phyloP scores from a whole-genome alignment of 2,888 invertebrate species.

The Antheraea yamamai region DNA sequence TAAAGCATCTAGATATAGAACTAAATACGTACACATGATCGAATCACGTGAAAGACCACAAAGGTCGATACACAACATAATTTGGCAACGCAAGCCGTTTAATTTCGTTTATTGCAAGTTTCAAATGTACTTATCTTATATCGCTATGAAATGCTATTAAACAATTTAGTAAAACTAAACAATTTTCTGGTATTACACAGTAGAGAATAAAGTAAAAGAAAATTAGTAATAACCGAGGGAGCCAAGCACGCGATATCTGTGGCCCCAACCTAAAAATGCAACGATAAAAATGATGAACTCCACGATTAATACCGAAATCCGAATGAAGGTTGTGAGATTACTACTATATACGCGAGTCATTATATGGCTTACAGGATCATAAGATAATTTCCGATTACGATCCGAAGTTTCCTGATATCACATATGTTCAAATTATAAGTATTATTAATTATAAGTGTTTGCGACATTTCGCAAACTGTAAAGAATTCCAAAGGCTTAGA shows the following conservation, averaged over 20 bases:
- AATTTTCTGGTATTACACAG: conserved; percentile 22
- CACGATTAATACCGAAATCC: conserved; percentile 33
- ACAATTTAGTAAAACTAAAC: conserved; percentile 23
- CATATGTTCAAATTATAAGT: too few species aligned
- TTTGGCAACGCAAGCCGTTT: conserved; percentile 44
- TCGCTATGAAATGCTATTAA: conserved; percentile 19
- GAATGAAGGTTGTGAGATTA: conserved; percentile 9
- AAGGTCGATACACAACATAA: conserved; percentile 42
- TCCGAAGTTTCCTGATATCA: too few species aligned
- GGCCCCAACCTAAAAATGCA: conserved; percentile 57
- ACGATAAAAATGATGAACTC: conserved; percentile 54
- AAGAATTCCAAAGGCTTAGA: too few species aligned
- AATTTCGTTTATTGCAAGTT: conserved; percentile 36
- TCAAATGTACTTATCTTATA: conserved; percentile 25
- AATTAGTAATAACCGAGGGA: conserved; percentile 36
- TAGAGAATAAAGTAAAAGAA: conserved; percentile 40
- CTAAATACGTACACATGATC: conserved; percentile 43
- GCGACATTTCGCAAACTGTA: too few species aligned
- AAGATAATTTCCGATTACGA: not conserved
- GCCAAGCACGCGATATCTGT: conserved; percentile 46
- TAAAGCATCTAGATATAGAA: conserved; percentile 45
- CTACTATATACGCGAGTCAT: not conserved
- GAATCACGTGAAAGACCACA: conserved; percentile 47
- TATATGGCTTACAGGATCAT: not conserved
- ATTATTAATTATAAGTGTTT: too few species aligned